A percentile compares a stretch with the other conserved stretches of the same genome.
These are phyloP conservation scores for Synergus gifuensis DNA, from an alignment of 2,888 invertebrate species.

Conservation along the genomic window DNA sequence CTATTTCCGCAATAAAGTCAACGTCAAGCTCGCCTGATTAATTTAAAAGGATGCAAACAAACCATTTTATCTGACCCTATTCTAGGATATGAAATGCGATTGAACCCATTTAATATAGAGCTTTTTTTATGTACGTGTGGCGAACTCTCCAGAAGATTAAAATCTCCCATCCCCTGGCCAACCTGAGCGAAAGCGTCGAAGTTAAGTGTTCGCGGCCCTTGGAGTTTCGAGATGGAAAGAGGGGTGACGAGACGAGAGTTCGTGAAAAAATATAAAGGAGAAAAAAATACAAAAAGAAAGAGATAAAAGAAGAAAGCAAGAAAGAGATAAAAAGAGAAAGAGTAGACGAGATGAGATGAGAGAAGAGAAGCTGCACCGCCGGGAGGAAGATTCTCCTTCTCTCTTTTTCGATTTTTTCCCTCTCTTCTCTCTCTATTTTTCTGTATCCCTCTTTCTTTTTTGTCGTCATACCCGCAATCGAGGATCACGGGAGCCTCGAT, in stretches of 20 bases:
- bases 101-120: slow-evolving; percentile 27
- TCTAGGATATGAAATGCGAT: slow-evolving; percentile 27
- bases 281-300: slow-evolving; percentile 41
- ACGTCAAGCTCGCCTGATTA: neutral
- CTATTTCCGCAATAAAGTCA: neutral
- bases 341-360: slow-evolving; percentile 41
- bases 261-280: slow-evolving; percentile 21
- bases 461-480: slow-evolving; percentile 44
- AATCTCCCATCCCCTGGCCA: slow-evolving; percentile 37
- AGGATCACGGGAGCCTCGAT: slow-evolving; percentile 14
- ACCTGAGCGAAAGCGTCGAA: slow-evolving; percentile 31
- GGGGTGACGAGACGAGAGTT: slow-evolving; percentile 12
- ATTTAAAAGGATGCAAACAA: slow-evolving; percentile 45
- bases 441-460: slow-evolving; percentile 47
- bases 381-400: slow-evolving; percentile 55
- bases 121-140: slow-evolving; percentile 34
- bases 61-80: neutral
- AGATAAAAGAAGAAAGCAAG: slow-evolving; percentile 33
- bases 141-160: slow-evolving; percentile 36
- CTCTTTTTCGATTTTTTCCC: slow-evolving; percentile 50
- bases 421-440: slow-evolving; percentile 40
- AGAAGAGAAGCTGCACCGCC: slow-evolving; percentile 63
- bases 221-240: slow-evolving; percentile 5
- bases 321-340: slow-evolving; percentile 41
- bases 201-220: slow-evolving; percentile 40